These are phyloP conservation scores for Chalcis sispes DNA, from an alignment of 2,888 invertebrate genomes.

Conservation along the genomic window DNA sequence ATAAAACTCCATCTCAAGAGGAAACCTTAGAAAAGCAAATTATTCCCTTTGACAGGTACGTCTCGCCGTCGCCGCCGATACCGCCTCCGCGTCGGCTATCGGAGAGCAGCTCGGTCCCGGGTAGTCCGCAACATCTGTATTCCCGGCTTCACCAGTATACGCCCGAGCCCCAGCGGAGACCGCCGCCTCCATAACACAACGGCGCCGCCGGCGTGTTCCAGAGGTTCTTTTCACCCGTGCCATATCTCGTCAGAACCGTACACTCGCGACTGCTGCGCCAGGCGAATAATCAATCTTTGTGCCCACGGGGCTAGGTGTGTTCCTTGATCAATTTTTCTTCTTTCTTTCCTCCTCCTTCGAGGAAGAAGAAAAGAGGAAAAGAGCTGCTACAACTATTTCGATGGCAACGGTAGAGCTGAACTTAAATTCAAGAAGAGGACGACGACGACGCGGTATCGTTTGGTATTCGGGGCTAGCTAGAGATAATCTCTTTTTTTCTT, in stretches of 20 bases:
- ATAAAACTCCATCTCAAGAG: no score
- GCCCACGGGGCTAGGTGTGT: slow-evolving; percentile 36
- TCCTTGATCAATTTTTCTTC: no score
- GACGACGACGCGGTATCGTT: slow-evolving; percentile 8
- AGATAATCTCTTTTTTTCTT: no score
- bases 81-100: slow-evolving; percentile 82
- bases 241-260: slow-evolving; percentile 66
- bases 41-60: slow-evolving; percentile 75
- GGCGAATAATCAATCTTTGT: slow-evolving; percentile 32
- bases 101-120: slow-evolving; percentile 83
- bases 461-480: background rate
- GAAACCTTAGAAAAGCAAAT: background rate
- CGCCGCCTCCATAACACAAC: slow-evolving; percentile 59
- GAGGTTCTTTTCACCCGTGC: slow-evolving; percentile 66
- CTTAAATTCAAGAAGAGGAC: slow-evolving; percentile 6
- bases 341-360: no score
- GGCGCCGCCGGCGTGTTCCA: slow-evolving; percentile 34
- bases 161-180: slow-evolving; percentile 76
- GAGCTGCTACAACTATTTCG: background rate
- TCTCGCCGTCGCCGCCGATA: slow-evolving; percentile 80
- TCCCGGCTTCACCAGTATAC: slow-evolving; percentile 78
- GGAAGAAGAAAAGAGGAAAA: background rate
- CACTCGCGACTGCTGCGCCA: slow-evolving; percentile 52
- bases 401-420: background rate
- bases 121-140: slow-evolving; percentile 83